These are phyloP conservation scores for Hypsopygia costalis DNA, from an alignment of 2,888 invertebrate species.

Conservation along the genomic window DNA sequence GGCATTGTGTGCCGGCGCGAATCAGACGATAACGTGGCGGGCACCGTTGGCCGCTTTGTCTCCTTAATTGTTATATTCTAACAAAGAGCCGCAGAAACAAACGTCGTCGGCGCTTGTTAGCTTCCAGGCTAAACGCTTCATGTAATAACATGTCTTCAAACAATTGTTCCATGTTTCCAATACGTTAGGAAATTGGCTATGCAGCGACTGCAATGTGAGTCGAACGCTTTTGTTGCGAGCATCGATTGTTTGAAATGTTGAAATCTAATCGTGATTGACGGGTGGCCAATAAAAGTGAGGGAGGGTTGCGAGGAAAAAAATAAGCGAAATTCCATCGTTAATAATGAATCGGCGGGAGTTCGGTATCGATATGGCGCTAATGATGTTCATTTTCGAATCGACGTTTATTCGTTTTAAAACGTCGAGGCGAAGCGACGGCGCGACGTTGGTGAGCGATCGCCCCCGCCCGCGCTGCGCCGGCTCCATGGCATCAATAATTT, in stretches of 20 bases:
- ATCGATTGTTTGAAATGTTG: conserved; percentile 28
- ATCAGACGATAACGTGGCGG: conserved; percentile 55
- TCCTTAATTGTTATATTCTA: conserved; percentile 71
- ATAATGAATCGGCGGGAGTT: conserved; percentile 56
- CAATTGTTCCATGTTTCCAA: conserved; percentile 66
- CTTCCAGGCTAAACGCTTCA: conserved; percentile 63
- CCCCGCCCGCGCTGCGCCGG: conserved; percentile 39
- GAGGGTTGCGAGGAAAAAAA: conserved; percentile 36
- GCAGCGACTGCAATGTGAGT: conserved; percentile 45
- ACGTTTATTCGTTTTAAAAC: conserved; percentile 79
- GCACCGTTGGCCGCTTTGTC: conserved; percentile 58
- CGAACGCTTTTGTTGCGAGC: conserved; percentile 46
- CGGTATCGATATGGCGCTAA: conserved; percentile 64
- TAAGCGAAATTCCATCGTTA: conserved; percentile 50
- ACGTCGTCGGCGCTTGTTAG: conserved; percentile 59
- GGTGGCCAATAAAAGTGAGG: conserved; percentile 42
- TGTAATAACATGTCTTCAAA: conserved; percentile 74
- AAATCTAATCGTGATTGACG: conserved; percentile 51
- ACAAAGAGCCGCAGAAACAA: conserved; percentile 73
- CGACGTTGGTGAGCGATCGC: conserved; percentile 43
- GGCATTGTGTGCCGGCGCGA: conserved; percentile 53
- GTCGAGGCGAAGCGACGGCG: conserved; percentile 30
- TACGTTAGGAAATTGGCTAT: conserved; percentile 72
- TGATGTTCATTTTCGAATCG: conserved; percentile 75
- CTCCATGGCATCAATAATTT: conserved; percentile 76